Base-by-base conservation (phyloP, 2,113 vertebrate species). In the Triplophysa tibetana region DNA sequence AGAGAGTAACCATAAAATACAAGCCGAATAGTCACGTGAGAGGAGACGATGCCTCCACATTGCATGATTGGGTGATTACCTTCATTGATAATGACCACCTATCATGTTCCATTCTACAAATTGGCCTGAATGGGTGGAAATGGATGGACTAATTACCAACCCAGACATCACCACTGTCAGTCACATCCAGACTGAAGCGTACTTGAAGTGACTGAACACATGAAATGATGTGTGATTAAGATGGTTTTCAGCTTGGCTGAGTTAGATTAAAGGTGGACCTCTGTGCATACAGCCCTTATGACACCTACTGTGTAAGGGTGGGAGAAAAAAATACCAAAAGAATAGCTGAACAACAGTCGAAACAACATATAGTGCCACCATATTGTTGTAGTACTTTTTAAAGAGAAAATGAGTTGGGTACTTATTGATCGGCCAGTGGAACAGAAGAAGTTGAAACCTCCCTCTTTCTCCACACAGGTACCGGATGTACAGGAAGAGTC, bases 401-500 rank as follows among this genome's bases (percentile, higher is more conserved):
- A 33, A 33, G 5, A 33, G 33, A 33, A 33, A 33, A 33, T 38
- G 1, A 38, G 33, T 38, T 38, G 33, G 33, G 7, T 7, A 38
- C 48, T 52, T 4, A 17, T 14, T 52, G 14, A 52, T 17, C 5
- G 50, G 3, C 13, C 50, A 52, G 50, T 52, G 43, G 43, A 12
- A 45, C 43, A 45, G 43, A 6, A 5, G 12, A 52, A 5, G 50
- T 52, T 52, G 14, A 52, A 16, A 52, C 50, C 77, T 67, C 66
- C 63, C 3, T 2, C 66, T 38, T 24, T 70, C 60, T 66, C 21
- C 12, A 66, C 52, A 45, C 81, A 94, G 93, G 33, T 94, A 94
- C 84, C 92, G 93, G 87, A 94, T 94, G 93, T 94, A 94, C 86
- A 90, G 93, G 77, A 94, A 94, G 86, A 94, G 93, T 84, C 93